Conservation (phyloP, 2,797 vertebrate species). For the Tenualosa ilisha region DNA sequence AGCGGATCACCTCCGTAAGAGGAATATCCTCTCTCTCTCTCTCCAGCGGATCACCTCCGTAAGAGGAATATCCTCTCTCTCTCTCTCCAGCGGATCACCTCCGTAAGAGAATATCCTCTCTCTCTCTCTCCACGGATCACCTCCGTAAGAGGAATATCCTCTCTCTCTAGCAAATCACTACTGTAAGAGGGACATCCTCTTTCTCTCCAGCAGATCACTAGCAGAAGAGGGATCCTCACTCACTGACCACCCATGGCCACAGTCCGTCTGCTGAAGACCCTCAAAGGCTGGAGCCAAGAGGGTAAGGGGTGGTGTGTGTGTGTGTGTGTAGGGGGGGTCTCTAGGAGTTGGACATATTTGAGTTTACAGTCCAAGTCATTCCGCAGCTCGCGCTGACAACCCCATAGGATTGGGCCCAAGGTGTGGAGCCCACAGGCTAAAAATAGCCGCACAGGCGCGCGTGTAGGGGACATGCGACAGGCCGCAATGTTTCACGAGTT, state of each 20-base stretch:
- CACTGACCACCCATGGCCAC: neutral
- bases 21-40: neutral
- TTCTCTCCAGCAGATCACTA: neutral
- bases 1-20: too few species aligned
- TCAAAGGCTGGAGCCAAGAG: neutral
- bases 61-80: too few species aligned
- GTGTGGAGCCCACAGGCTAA: neutral
- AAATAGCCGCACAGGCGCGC: neutral
- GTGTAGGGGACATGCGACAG: neutral
- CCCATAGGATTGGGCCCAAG: neutral
- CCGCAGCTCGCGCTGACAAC: neutral
- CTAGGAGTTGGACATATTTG: constrained; percentile 3
- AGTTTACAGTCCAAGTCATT: neutral
- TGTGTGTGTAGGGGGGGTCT: neutral
- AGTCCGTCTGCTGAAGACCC: neutral
- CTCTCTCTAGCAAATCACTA: too few species aligned
- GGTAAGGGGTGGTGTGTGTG: neutral
- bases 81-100: too few species aligned
- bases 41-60: too few species aligned
- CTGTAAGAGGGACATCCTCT: too few species aligned
- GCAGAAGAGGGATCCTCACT: neutral
- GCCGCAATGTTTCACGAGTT: neutral
- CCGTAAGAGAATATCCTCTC: too few species aligned
- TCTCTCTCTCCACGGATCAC: too few species aligned
- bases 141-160: too few species aligned